Evolutionary conservation across 2,113 vertebrate genomes (phyloP).

Genomic region (Poicephalus meyeri): DNA sequence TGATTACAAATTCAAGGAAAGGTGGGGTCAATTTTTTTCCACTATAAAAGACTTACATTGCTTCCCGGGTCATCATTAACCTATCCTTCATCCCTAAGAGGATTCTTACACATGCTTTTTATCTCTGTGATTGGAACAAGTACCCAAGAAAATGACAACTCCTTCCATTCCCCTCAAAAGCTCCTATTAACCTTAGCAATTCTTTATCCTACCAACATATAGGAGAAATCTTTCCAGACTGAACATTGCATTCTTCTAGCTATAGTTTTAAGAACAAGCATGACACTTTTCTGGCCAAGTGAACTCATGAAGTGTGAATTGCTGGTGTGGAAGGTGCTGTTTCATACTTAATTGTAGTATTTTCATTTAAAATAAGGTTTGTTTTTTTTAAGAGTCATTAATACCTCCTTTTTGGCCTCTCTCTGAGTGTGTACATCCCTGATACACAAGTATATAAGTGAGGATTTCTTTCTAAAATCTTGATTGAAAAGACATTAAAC

Average conservation of each 20-base stretch:
- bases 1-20: background rate
- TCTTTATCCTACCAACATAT: background rate
- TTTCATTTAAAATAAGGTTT: background rate
- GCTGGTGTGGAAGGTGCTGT: background rate
- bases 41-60: background rate
- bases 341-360: background rate
- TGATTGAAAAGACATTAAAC: background rate
- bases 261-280: background rate
- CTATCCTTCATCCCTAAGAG: background rate
- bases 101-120: background rate
- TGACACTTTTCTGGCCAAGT: background rate
- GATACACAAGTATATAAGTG: background rate
- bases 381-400: background rate
- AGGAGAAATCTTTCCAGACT: background rate
- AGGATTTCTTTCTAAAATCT: background rate
- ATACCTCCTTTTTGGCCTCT: background rate
- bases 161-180: background rate
- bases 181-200: background rate
- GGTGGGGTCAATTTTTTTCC: background rate
- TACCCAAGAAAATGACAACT: background rate
- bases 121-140: background rate
- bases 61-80: background rate
- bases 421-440: background rate
- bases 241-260: background rate
- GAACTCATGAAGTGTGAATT: background rate